Conservation (phyloP, 2,797 vertebrate genomes). For the Bradypodion ventrale region DNA sequence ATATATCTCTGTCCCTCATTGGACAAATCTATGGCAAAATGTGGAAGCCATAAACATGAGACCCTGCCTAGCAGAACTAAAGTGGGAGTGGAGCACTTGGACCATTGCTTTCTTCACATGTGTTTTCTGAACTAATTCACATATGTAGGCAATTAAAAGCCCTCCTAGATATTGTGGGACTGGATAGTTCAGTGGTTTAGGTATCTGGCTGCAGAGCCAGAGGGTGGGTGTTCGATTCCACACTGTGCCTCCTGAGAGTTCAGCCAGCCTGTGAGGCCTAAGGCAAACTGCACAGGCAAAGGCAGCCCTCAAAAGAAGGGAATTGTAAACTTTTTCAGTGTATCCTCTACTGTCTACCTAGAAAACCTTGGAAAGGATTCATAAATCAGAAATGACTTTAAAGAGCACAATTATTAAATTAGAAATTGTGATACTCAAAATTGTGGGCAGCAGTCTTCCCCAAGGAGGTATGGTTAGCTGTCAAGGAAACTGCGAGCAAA, state of each 20-base stretch:
- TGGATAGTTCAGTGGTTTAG: too few species aligned
- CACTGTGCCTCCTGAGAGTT: too few species aligned
- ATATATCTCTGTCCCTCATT: conserved; percentile 53
- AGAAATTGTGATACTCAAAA: conserved; percentile 7
- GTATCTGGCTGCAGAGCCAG: too few species aligned
- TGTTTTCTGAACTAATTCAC: conserved; percentile 39
- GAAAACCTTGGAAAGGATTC: too few species aligned
- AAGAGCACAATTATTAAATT: too few species aligned
- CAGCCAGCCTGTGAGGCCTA: too few species aligned
- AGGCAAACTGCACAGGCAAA: too few species aligned
- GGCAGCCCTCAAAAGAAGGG: too few species aligned
- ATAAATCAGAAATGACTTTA: too few species aligned
- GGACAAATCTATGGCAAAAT: conserved; percentile 64
- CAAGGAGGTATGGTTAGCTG: neutral
- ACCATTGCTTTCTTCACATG: conserved; percentile 41
- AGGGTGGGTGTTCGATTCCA: too few species aligned
- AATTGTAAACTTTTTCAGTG: too few species aligned
- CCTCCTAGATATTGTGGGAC: conserved; percentile 25
- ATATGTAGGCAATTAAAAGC: conserved; percentile 57
- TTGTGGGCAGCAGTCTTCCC: conserved; percentile 7
- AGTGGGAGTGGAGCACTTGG: conserved; percentile 4
- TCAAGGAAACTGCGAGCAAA: neutral
- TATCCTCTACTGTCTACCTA: too few species aligned
- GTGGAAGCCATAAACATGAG: conserved; percentile 44
- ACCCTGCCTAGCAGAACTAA: conserved; percentile 30